These are phyloP conservation scores for Meda fulgida DNA, from an alignment of 2,797 vertebrate genomes.

Conservation along the genomic window DNA sequence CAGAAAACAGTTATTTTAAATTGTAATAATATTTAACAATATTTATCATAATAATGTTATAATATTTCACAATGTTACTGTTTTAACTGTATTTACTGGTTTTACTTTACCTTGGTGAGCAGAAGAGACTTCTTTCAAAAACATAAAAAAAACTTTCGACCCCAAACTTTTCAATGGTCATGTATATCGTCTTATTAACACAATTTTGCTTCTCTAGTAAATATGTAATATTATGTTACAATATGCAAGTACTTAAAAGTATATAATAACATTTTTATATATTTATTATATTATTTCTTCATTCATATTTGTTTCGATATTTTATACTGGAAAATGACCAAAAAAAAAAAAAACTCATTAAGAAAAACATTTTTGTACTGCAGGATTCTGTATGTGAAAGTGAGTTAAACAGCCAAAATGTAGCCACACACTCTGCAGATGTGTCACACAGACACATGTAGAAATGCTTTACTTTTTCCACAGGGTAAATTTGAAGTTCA, in stretches of 20 bases:
- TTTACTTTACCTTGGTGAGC: neutral
- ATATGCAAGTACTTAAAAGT: neutral
- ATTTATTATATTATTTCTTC: neutral
- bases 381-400: neutral
- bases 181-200: neutral
- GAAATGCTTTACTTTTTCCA: constrained; percentile 55
- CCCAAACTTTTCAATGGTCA: neutral
- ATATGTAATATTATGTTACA: neutral
- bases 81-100: neutral
- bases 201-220: neutral
- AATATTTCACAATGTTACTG: neutral
- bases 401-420: neutral
- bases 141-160: neutral
- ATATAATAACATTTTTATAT: neutral
- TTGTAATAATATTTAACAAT: neutral
- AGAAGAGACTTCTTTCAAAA: neutral
- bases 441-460: constrained; percentile 58
- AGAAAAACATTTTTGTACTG: neutral
- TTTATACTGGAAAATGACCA: neutral
- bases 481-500: constrained; percentile 60
- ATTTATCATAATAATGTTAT: neutral
- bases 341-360: neutral
- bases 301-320: neutral
- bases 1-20: neutral
- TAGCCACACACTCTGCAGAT: constrained; percentile 30